These are phyloP conservation scores for Andrena flavipes DNA, from an alignment of 2,888 invertebrate genomes.

Conservation along the genomic window DNA sequence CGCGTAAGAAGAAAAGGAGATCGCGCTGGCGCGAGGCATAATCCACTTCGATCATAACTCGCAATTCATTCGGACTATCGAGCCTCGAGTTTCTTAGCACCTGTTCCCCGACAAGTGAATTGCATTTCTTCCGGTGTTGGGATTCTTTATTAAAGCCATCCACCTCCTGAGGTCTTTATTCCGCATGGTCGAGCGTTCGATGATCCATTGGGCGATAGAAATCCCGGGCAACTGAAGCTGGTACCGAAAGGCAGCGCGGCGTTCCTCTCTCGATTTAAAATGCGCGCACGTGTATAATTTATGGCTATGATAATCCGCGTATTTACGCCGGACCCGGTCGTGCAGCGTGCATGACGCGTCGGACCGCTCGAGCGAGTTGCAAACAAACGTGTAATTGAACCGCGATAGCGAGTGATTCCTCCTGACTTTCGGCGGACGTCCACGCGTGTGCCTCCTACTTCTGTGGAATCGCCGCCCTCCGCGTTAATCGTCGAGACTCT, in stretches of 20 bases:
- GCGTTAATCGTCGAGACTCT: background rate
- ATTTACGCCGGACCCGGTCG: conserved; percentile 2
- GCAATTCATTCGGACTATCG: too few species aligned
- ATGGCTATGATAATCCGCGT: conserved; percentile 32
- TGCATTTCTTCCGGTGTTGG: too few species aligned
- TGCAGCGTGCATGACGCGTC: background rate
- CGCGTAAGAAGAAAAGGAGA: background rate
- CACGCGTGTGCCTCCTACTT: background rate
- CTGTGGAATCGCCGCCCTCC: background rate
- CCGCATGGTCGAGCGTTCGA: too few species aligned
- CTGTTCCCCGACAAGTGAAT: too few species aligned
- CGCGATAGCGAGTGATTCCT: background rate
- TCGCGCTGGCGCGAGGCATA: background rate
- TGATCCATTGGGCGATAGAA: too few species aligned
- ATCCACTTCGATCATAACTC: too few species aligned
- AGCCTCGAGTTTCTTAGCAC: too few species aligned
- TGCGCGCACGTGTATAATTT: conserved; percentile 37
- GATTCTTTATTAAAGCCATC: too few species aligned
- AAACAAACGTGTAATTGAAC: conserved; percentile 27
- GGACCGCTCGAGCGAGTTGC: background rate
- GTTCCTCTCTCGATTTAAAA: background rate
- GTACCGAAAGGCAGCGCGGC: background rate
- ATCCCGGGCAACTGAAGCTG: background rate
- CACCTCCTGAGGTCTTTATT: too few species aligned
- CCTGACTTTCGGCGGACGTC: background rate